Conservation (phyloP, 2,888 invertebrate genomes). For the Lochmaea capreae region DNA sequence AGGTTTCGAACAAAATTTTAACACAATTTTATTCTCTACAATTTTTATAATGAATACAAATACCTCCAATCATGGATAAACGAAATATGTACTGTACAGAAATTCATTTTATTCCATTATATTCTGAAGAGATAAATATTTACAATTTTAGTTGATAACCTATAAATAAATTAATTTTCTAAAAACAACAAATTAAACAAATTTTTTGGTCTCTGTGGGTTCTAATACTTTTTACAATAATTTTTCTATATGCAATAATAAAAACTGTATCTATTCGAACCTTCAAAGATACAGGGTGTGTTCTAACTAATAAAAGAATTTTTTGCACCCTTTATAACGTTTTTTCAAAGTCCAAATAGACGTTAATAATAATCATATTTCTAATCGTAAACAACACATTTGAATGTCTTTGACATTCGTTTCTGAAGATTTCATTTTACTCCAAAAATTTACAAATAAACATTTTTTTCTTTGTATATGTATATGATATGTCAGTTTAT, state of each 20-base stretch:
- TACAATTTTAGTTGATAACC: not conserved
- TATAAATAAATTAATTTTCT: not conserved
- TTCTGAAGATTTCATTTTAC: conserved; percentile 35
- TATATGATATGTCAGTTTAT: conserved; percentile 63
- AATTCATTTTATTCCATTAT: too few species aligned
- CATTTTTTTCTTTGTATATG: conserved; percentile 46
- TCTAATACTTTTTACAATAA: conserved; percentile 12
- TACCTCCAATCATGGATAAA: too few species aligned
- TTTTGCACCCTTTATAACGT: not conserved
- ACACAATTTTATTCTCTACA: too few species aligned
- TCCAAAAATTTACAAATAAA: conserved; percentile 42
- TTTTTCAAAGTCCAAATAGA: not conserved
- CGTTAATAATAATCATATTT: conserved; percentile 10
- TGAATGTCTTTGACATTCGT: conserved; percentile 41
- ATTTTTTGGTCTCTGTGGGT: conserved; percentile 22
- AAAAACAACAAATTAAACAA: conserved; percentile 21
- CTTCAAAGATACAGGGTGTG: too few species aligned
- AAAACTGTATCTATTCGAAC: not conserved
- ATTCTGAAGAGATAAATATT: too few species aligned
- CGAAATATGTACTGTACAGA: too few species aligned
- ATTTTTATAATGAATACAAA: too few species aligned
- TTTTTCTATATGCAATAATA: not conserved
- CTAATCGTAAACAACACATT: conserved; percentile 40
- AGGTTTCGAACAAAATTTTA: too few species aligned
- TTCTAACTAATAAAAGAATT: too few species aligned